Conservation (phyloP, 2,797 vertebrate genomes). For the Staurois parvus region DNA sequence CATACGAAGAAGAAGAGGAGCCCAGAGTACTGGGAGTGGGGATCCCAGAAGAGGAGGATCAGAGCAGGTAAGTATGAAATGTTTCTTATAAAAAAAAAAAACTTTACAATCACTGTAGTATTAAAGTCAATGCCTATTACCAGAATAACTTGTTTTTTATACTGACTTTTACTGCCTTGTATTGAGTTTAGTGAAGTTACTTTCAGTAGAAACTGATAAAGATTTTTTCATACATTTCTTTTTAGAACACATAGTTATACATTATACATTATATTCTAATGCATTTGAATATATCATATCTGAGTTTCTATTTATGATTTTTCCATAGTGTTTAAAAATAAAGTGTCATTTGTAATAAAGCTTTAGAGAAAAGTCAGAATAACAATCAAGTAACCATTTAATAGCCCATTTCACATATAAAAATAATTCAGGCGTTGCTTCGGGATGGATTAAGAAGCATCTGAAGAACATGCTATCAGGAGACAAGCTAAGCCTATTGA, state of each 20-base stretch:
- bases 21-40: no score
- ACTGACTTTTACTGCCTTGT: no score
- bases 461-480: slow-evolving; percentile 44
- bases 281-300: background rate
- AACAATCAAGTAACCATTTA: slow-evolving; percentile 48
- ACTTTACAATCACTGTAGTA: no score
- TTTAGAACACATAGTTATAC: background rate
- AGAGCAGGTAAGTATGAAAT: no score
- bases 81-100: no score
- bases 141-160: no score
- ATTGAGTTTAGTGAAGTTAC: no score
- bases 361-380: slow-evolving; percentile 10
- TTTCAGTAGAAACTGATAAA: no score
- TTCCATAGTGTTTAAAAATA: slow-evolving; percentile 32
- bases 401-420: slow-evolving; percentile 34
- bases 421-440: slow-evolving; percentile 53
- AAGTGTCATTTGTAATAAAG: slow-evolving; percentile 22
- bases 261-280: background rate
- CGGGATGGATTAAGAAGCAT: slow-evolving; percentile 49
- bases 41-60: no score
- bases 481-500: slow-evolving; percentile 51
- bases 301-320: background rate
- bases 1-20: no score
- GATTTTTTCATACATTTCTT: background rate
- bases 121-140: no score